A percentile compares a stretch with the other conserved stretches of the same genome.
phyloP scores from a whole-genome alignment of 2,113 vertebrate genomes.

The Bubalus kerabau region DNA sequence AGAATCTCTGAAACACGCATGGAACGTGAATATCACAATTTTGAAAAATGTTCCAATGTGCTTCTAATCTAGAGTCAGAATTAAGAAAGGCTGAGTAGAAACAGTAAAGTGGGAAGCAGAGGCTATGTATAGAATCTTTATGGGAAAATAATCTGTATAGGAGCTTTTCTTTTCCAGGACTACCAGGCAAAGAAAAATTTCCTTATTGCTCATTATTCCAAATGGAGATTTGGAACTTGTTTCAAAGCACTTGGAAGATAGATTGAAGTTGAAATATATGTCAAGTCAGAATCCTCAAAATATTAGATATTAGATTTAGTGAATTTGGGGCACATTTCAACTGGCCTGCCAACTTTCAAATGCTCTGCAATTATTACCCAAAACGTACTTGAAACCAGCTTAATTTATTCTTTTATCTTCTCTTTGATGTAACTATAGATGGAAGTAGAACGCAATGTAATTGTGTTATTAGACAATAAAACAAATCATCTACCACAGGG shows the following conservation, averaged over 20 bases:
- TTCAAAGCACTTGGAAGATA: conserved; percentile 29
- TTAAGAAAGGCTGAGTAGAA: background rate
- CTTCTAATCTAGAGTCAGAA: background rate
- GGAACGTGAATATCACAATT: background rate
- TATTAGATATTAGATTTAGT: conserved; percentile 47
- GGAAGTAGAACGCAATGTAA: conserved; percentile 62
- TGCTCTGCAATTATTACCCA: conserved; percentile 59
- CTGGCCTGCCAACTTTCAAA: conserved; percentile 56
- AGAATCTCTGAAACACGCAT: background rate
- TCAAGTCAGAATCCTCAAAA: conserved; percentile 51
- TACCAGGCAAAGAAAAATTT: background rate
- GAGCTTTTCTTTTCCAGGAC: background rate
- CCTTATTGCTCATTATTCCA: conserved; percentile 36
- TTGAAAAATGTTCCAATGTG: background rate
- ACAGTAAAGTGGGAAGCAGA: background rate
- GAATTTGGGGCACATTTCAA: conserved; percentile 55
- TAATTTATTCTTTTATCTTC: conserved; percentile 73
- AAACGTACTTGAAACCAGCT: conserved; percentile 67
- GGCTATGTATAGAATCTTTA: background rate
- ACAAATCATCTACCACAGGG: conserved; percentile 60
- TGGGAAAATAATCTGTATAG: background rate
- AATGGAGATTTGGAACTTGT: conserved; percentile 32
- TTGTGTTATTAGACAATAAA: conserved; percentile 79
- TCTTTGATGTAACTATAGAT: conserved; percentile 64
- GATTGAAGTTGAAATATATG: conserved; percentile 40